A percentile compares a stretch with the other conserved stretches of the same genome.
phyloP scores from a whole-genome alignment of 2,113 vertebrate species.

The Tragelaphus strepsiceros region DNA sequence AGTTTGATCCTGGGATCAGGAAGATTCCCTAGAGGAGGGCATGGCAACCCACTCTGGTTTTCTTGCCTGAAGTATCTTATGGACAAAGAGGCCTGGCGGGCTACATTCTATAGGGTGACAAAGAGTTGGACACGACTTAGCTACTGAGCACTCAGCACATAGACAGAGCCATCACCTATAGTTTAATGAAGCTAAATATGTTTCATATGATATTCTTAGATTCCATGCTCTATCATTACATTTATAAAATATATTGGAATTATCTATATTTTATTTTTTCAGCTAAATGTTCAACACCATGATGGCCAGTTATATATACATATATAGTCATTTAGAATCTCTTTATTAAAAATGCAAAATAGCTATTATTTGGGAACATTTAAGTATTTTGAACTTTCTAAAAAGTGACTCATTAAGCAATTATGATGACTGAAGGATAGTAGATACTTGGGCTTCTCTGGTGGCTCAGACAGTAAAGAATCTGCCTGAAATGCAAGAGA shows the following conservation, averaged over 20 bases:
- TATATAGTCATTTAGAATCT: not conserved
- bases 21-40: not conserved
- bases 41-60: not conserved
- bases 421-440: not conserved
- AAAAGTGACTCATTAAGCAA: not conserved
- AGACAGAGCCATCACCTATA: not conserved
- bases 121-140: not conserved
- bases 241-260: not conserved
- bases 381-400: not conserved
- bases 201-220: not conserved
- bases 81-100: fast-evolving
- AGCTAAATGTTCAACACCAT: not conserved
- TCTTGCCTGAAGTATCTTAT: not conserved
- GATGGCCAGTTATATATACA: not conserved
- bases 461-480: not conserved
- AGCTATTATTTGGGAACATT: not conserved
- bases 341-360: not conserved
- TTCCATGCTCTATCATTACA: not conserved
- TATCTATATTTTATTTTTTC: not conserved
- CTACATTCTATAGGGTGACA: not conserved
- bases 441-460: not conserved
- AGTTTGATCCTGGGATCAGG: not conserved
- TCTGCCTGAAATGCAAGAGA: not conserved
- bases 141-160: not conserved
- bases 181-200: not conserved